Percentiles rank a stretch among this genome's conserved stretches.
Evolutionary conservation across 2,797 vertebrate species (phyloP).

Genomic region (Micromesistius poutassou): DNA sequence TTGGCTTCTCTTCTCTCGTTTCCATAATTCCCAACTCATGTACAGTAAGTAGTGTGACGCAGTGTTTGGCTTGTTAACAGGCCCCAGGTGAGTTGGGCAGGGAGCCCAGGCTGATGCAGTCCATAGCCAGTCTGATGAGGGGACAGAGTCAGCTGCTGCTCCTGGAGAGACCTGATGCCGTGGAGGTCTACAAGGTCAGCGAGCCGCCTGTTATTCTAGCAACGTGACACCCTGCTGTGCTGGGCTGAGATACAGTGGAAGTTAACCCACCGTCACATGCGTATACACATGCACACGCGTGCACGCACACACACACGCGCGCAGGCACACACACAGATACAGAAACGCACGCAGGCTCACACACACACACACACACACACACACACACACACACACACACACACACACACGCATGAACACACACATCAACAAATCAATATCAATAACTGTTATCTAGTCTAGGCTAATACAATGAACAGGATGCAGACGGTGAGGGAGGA

Average conservation of each 20-base stretch:
- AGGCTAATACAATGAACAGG: not conserved
- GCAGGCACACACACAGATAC: not conserved
- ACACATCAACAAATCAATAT: not conserved
- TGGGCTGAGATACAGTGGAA: not conserved
- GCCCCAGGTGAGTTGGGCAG: constrained; percentile 46
- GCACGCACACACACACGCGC: not conserved
- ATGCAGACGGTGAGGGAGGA: not conserved
- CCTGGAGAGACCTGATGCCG: constrained; percentile 62
- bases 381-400: no score
- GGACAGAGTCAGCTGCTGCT: constrained; percentile 66
- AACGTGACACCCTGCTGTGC: not conserved
- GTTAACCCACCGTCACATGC: not conserved
- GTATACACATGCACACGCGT: not conserved
- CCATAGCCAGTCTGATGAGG: constrained; percentile 65
- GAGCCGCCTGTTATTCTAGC: not conserved
- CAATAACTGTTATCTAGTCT: not conserved
- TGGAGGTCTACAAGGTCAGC: constrained; percentile 69
- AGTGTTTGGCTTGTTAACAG: constrained; percentile 30
- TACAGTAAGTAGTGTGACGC: not conserved
- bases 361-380: no score
- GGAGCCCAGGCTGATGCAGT: constrained; percentile 57
- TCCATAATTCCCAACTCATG: not conserved
- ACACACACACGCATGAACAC: no score
- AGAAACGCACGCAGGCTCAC: not conserved
- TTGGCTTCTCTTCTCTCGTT: not conserved